Evolutionary conservation across 2,888 invertebrate species (phyloP).

Genomic region (Coleophora deauratella): DNA sequence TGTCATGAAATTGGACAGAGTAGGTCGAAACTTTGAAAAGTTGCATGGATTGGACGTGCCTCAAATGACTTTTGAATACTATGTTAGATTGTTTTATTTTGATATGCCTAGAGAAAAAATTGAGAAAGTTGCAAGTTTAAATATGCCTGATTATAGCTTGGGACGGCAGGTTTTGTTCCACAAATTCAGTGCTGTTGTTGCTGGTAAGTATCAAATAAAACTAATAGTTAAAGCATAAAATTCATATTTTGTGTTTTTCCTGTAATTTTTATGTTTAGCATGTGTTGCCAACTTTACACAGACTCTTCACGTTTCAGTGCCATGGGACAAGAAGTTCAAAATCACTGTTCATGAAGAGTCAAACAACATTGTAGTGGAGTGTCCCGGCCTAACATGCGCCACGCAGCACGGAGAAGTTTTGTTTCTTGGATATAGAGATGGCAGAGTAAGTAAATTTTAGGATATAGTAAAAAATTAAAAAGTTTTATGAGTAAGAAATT

Average conservation of each 20-base stretch:
- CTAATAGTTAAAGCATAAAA: not conserved
- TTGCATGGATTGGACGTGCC: not conserved
- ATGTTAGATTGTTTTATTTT: not conserved
- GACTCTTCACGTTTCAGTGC: constrained; percentile 18
- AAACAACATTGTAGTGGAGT: constrained; percentile 22
- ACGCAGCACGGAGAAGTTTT: constrained; percentile 34
- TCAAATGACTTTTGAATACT: not conserved
- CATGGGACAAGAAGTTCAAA: constrained; percentile 9
- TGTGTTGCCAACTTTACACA: too few species aligned
- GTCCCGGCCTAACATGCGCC: constrained; percentile 28
- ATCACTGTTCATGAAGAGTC: constrained; percentile 1
- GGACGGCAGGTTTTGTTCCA: constrained; percentile 20
- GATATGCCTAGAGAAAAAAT: not conserved
- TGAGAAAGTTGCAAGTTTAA: not conserved
- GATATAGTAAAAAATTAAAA: too few species aligned
- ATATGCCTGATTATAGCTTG: constrained; percentile 3
- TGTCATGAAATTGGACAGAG: constrained; percentile 13
- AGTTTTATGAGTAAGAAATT: too few species aligned
- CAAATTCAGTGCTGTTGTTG: constrained; percentile 21
- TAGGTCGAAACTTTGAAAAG: constrained; percentile 1
- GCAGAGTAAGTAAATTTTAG: constrained; percentile 27
- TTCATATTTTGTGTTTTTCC: too few species aligned
- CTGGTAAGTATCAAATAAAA: constrained; percentile 27
- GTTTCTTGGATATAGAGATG: constrained; percentile 37
- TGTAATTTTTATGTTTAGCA: too few species aligned